Evolutionary conservation across 2,888 invertebrate species (phyloP), one percentile per base, ranked within the genome.

Genomic region (Acanthosoma haemorrhoidale): DNA sequence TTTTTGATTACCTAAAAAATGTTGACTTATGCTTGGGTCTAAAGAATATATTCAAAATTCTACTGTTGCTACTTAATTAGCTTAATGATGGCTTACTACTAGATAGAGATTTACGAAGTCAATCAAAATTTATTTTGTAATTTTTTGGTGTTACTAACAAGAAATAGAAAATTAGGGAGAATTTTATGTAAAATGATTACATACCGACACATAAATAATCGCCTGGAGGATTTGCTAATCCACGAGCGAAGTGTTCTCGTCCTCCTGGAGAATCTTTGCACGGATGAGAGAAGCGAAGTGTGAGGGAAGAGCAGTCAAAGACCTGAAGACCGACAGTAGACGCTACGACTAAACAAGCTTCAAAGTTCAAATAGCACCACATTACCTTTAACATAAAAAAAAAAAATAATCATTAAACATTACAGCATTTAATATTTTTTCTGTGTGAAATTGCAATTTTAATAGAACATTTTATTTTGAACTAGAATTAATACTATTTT

Each of bases 271-370:
- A 70, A 68, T 77, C 77, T 29, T 71, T 72, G 43, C 77, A 77
- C 5, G 76, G 74, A 59, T 78, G 77, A 2, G 76, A 73, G 57
- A 75, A 78, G n/a, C 76, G 69, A 25, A 76, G 74, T 43, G 74
- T 72, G 16, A 75, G 71, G 13, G 75, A 74, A 31, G 76, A 75
- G n/a, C 75, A 74, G 69, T 77, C 76, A 38, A 75, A 78, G 13
- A 78, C 69, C 39, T 77, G 77, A 5, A 78, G 66, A 5, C 78
- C 78, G 5, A 76, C 73, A 9, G 76, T 76, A 36, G 77, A 77
- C 5, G 77, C 75, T 8, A 77, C 75, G 1, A 76, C 76, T n/a
- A 78, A 70, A 13, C 75, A 72, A 18, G 73, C 72, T 43, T 76
- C 74, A 16, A 74, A 74, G 25, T 76, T 75, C 13, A 78, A 71